Base-by-base conservation (phyloP, 2,888 invertebrate species). In the Cephus rjabovi region DNA sequence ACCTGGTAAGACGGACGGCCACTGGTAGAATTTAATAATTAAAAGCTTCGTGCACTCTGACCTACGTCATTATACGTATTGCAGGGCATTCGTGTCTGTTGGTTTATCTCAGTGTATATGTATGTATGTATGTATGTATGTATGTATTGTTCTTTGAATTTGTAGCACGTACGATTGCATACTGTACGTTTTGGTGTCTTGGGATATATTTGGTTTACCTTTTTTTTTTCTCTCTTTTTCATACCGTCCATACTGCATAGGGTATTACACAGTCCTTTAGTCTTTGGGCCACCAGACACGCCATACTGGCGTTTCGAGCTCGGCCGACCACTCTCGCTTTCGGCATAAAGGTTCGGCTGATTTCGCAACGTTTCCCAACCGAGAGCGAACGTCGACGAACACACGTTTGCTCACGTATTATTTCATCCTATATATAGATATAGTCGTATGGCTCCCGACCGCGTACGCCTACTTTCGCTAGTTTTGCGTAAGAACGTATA, bases 401-500 rank as follows among this genome's bases (percentile, higher is more conserved):
- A 77, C 80, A 77, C 79, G 76, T 69, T 76, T 74, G 80, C 82
- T 85, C 84, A 82, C 83, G 85, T 83, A 85, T 86, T 85, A 85
- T 86, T 86, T 86, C 83, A 84, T 86, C 82, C 84, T 82, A 82
- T 83, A 79, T 81, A 81, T 83, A 84, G 78, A 79, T 80, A 81
- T 71, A 69, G 77, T 37, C 75, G 73, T 77, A 69, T 79, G 75
- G 68, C 56, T 75, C 76, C 87, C 30, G 71, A 76, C 56, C 6
- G 31, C 78, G 75, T 71, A 76, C 87, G 87, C 87, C 88, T 89
- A 90, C 91, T 90, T 90, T 91, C 90, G 89, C 90, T 89, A 89
- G 88, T 89, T 90, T 90, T 91, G 89, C 91, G 90, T 90, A 90
- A 90, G 86, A 89, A 86, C 83, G 85, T 83, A 83, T 84, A 86